These are phyloP conservation scores for Ceratosolen solmsi DNA, from an alignment of 1,140 invertebrate genomes.

Conservation along the genomic window DNA sequence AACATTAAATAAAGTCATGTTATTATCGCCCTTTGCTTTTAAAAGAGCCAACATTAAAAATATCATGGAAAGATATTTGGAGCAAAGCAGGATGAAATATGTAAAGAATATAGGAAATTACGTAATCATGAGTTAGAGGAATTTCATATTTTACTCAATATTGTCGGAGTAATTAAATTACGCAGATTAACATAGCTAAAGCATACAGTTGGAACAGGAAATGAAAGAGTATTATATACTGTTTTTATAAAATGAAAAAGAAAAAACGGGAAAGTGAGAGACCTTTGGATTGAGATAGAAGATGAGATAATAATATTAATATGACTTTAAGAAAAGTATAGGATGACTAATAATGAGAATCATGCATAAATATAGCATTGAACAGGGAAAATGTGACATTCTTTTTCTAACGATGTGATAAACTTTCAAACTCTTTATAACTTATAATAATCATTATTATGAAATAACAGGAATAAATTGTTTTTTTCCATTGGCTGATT, in stretches of 20 bases:
- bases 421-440: too few species aligned
- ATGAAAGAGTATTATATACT: neutral
- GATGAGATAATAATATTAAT: conserved; percentile 2
- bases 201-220: neutral
- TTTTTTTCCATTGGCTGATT: too few species aligned
- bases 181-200: too few species aligned
- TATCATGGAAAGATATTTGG: neutral
- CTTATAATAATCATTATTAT: too few species aligned
- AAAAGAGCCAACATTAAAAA: too few species aligned
- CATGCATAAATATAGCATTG: neutral
- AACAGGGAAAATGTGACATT: neutral
- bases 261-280: neutral
- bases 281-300: neutral
- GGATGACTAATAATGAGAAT: neutral
- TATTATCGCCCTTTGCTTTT: too few species aligned
- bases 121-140: neutral
- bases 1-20: too few species aligned
- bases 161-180: neutral
- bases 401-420: neutral
- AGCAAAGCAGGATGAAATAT: neutral
- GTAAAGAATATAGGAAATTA: neutral
- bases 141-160: conserved; percentile 1
- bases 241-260: neutral
- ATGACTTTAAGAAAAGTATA: neutral
- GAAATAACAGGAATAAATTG: too few species aligned